Evolutionary conservation across 2,113 vertebrate species (phyloP).

Genomic region (Pongo abelii): DNA sequence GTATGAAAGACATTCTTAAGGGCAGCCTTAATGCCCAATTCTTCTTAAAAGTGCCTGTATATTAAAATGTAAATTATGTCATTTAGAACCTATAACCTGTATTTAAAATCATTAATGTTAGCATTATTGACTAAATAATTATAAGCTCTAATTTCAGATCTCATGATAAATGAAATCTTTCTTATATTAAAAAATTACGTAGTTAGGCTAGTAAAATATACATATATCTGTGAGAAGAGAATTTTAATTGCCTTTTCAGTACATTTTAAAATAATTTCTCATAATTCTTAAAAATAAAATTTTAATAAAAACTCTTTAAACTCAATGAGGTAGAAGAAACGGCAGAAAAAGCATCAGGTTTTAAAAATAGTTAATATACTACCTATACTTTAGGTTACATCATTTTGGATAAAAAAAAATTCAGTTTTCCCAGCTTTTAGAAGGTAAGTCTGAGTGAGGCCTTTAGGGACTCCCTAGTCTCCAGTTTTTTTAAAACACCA

Average conservation of each 20-base stretch:
- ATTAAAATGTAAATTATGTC: conserved; percentile 21
- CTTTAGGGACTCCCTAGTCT: not conserved
- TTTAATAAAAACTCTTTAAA: not conserved
- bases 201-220: not conserved
- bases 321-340: not conserved
- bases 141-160: not conserved
- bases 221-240: not conserved
- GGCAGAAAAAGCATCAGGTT: not conserved
- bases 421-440: conserved; percentile 3
- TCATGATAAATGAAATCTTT: not conserved
- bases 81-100: conserved; percentile 7
- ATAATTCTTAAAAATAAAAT: conserved; percentile 4
- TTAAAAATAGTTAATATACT: not conserved
- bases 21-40: not conserved
- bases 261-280: not conserved
- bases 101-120: conserved; percentile 24
- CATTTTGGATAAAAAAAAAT: not conserved
- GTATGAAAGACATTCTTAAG: not conserved
- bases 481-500: not conserved
- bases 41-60: not conserved
- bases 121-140: not conserved
- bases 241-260: conserved; percentile 25
- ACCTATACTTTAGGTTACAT: not conserved
- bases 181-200: not conserved
- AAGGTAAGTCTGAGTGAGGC: not conserved